Evolutionary conservation across 1,140 invertebrate genomes (phyloP).

Genomic region (Drosophila nigromelanica): DNA sequence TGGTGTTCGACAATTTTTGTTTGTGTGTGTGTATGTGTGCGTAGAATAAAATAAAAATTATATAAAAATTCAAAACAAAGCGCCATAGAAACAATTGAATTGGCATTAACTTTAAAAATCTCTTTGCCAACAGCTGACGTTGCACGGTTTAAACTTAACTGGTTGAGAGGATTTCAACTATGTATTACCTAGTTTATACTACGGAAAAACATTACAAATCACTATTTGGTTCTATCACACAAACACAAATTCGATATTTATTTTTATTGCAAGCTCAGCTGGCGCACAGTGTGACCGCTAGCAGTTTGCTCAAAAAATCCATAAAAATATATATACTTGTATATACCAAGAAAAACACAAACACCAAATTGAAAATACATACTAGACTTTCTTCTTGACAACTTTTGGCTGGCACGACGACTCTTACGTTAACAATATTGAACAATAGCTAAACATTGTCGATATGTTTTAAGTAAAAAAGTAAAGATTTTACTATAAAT

Average conservation of each 20-base stretch:
- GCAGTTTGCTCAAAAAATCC: background rate
- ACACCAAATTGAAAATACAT: too few relatives aligned
- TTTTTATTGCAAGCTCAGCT: constrained; percentile 47
- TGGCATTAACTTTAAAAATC: background rate
- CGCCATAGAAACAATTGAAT: background rate
- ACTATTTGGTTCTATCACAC: constrained; percentile 19
- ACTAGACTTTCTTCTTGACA: too few relatives aligned
- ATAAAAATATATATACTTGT: background rate
- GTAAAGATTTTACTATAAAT: too few relatives aligned
- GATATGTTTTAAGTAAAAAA: too few relatives aligned
- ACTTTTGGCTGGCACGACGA: too few relatives aligned
- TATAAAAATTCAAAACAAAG: constrained; percentile 35
- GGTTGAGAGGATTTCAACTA: background rate
- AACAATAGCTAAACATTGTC: too few relatives aligned
- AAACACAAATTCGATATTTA: constrained; percentile 44
- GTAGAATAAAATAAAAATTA: constrained; percentile 18
- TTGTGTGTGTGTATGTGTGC: background rate
- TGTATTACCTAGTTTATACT: constrained; percentile 24
- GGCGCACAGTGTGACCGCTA: constrained; percentile 19
- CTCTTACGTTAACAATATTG: too few relatives aligned
- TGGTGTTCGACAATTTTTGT: background rate
- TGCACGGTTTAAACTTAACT: background rate
- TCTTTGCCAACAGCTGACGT: background rate
- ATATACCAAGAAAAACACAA: too few relatives aligned
- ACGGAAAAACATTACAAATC: constrained; percentile 30